These are phyloP conservation scores for Astropecten irregularis DNA, from an alignment of 53 echinoderm and acorn worm genomes.

Conservation along the genomic window DNA sequence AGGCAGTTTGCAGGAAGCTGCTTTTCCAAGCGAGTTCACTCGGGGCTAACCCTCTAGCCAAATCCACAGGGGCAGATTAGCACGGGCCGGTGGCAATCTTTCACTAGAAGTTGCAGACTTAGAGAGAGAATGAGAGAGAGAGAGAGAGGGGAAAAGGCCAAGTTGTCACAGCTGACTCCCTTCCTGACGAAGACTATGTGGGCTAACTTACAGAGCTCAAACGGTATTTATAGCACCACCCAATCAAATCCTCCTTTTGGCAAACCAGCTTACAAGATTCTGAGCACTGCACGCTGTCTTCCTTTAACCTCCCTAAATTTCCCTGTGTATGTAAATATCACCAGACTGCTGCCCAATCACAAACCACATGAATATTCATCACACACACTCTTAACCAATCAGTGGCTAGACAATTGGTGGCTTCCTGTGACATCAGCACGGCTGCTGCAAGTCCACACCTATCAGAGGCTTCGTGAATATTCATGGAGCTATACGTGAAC, in stretches of 20 bases:
- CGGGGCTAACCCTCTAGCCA: no score
- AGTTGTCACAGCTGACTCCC: background rate
- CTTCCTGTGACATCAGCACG: no score
- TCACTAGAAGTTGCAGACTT: no score
- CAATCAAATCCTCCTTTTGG: constrained; percentile 9
- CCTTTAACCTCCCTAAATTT: background rate
- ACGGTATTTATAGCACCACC: constrained; percentile 41
- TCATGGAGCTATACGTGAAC: no score
- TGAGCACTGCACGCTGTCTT: background rate
- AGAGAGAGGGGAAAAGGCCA: background rate
- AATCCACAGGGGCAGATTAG: no score
- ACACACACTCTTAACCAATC: background rate
- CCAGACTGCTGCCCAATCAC: background rate
- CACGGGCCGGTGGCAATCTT: no score
- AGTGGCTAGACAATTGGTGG: no score
- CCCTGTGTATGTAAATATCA: background rate
- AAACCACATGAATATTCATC: constrained; percentile 18
- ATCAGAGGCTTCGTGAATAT: no score
- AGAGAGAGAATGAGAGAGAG: no score
- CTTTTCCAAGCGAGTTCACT: no score
- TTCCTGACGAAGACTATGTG: constrained; percentile 12
- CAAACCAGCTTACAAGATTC: background rate
- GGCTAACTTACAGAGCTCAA: background rate
- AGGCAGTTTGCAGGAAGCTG: no score
- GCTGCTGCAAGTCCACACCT: no score